Conservation (phyloP, 1,140 invertebrate species). For the Colletes gigas region DNA sequence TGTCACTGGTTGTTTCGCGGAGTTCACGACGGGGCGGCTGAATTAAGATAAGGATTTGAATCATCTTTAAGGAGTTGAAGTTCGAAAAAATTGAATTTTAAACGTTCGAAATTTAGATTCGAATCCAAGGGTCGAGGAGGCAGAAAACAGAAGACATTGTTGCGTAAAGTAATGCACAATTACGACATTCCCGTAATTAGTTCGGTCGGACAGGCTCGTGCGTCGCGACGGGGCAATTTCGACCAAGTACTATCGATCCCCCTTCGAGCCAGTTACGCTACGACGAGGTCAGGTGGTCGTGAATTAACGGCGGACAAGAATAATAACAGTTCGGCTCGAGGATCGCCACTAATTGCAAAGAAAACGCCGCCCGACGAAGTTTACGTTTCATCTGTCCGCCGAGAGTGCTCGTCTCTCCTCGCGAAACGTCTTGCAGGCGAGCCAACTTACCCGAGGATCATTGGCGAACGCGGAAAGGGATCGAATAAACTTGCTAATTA, state of each 20-base stretch:
- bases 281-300: constrained; percentile 16
- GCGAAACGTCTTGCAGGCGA: neutral
- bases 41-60: no score
- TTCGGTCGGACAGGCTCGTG: constrained; percentile 38
- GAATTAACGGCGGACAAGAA: constrained; percentile 44
- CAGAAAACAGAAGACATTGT: neutral
- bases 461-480: neutral
- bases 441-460: neutral
- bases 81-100: no score
- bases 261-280: constrained; percentile 12
- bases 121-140: no score
- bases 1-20: no score
- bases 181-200: constrained; percentile 49
- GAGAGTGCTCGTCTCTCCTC: neutral
- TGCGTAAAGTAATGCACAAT: constrained; percentile 26
- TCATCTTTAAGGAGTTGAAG: no score
- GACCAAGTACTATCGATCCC: constrained; percentile 46
- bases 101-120: no score
- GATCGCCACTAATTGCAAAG: constrained; percentile 53
- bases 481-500: constrained; percentile 1
- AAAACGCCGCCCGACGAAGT: constrained; percentile 34
- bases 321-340: constrained; percentile 45
- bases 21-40: no score
- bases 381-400: constrained; percentile 35
- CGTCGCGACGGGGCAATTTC: constrained; percentile 39